Base-by-base conservation (phyloP, 2,888 invertebrate genomes). In the Hermaeophaga mercurialis region DNA sequence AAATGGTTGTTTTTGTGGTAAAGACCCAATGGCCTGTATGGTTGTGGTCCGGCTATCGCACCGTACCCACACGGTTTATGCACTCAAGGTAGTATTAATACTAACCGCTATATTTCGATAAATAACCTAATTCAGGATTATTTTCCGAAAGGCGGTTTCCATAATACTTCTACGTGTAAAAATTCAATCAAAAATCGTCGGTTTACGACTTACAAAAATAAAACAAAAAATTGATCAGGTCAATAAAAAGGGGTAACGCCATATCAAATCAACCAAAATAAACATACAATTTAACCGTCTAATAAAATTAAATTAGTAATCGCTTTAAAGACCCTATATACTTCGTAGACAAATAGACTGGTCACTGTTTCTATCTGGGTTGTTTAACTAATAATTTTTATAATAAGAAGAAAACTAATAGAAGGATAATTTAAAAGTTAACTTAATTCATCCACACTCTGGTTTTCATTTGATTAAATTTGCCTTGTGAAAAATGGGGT, bases 71-170 rank as follows among this genome's bases (percentile, higher is more conserved):
- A 77, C 76, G 74, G 70, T 73, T 43, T 70, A 73, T 78, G 79
- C 79, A 79, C 79, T 78, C 79, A 77, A 78, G 77, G 76, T 77
- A 50, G 22, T 49, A 28, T 50, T 75, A 70, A 67, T 64, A 66
- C 63, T 63, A 62, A 52, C 53, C 55, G 67, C 68, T 8, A 34
- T 14, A 63, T 63, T 64, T 66, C 65, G 70, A 69, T 63, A 58
- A 64, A 59, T 56, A 63, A 22, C 9, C 41, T 7, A 12, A 12
- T 26, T 26, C 28, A 24, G 34, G 54, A 24, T 45, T 46, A 54
- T 45, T 54, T 43, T 11, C 53, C 52, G 36, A 34, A 28, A 36
- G 8, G 36, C 43, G 19, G 41, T 26, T 43, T 57, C 54, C 52
- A 56, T 53, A 57, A 54, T 57, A 49, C 52, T 43, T 43, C 17